A percentile compares a stretch with the other conserved stretches of the same genome.
Evolutionary conservation across 53 echinoderm and acorn worm species (phyloP).

Genomic region (Paelopatides confundens): DNA sequence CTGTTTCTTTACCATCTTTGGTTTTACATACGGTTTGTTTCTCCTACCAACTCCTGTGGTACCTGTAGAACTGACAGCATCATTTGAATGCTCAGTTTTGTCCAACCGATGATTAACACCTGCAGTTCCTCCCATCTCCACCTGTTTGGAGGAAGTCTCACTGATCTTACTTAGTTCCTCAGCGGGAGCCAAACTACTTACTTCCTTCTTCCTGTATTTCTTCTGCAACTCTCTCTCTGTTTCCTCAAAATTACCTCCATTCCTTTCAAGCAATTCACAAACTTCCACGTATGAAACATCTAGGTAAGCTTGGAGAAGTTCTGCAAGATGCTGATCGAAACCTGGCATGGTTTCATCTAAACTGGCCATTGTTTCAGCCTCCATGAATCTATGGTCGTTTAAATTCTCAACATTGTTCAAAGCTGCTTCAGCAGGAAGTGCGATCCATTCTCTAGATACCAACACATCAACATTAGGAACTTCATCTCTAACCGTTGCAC

Average conservation of each 20-base stretch:
- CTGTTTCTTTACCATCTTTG: not conserved
- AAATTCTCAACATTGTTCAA: not conserved
- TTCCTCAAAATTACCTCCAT: not conserved
- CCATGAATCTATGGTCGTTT: not conserved
- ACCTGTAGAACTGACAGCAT: not conserved
- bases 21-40: not conserved
- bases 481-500: not conserved
- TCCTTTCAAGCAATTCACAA: slow-evolving; percentile 9
- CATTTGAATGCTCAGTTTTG: not conserved
- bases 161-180: too few relatives aligned
- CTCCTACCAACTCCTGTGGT: not conserved
- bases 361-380: not conserved
- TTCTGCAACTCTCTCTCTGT: not conserved
- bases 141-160: not conserved
- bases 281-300: slow-evolving; percentile 5
- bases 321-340: slow-evolving; percentile 8
- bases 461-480: not conserved
- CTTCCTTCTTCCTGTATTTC: too few relatives aligned
- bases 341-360: not conserved
- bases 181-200: too few relatives aligned
- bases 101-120: not conserved
- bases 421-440: not conserved
- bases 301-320: not conserved
- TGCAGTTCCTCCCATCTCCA: too few relatives aligned
- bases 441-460: not conserved